Conservation (phyloP, 2,113 vertebrate species). For the Microcebus tavaratra region DNA sequence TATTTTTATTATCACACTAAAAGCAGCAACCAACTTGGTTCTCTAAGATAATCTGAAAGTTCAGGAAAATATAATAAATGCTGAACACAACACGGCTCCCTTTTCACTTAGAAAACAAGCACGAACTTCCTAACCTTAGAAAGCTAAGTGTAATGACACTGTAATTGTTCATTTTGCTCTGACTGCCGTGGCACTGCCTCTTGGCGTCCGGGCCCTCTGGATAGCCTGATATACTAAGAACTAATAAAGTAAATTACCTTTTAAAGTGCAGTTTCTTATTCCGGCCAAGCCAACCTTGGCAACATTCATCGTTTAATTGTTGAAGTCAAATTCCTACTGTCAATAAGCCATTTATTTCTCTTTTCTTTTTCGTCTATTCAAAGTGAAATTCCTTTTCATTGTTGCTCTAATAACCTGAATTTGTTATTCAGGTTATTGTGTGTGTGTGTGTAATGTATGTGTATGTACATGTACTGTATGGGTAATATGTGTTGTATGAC, state of each 20-base stretch:
- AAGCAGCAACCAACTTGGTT: neutral
- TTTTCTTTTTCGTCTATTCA: neutral
- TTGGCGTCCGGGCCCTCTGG: neutral
- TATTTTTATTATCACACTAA: neutral
- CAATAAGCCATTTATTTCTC: neutral
- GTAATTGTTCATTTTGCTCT: neutral
- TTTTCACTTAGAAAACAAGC: neutral
- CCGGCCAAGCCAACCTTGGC: neutral
- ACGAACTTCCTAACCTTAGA: neutral
- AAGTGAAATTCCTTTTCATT: neutral
- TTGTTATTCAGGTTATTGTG: neutral
- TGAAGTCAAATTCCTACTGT: neutral
- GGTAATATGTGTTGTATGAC: neutral
- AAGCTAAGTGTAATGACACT: neutral
- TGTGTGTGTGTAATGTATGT: neutral
- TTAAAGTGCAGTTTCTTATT: neutral
- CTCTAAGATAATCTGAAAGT: neutral
- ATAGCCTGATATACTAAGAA: neutral
- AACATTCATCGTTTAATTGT: neutral
- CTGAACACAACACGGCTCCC: neutral
- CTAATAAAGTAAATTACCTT: constrained; percentile 49
- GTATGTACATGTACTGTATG: neutral
- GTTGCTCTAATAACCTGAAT: neutral
- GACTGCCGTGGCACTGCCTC: neutral
- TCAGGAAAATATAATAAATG: neutral